A percentile compares a stretch with the other conserved stretches of the same genome.
phyloP scores from a whole-genome alignment of 2,113 vertebrate species.

The Suricata suricatta region DNA sequence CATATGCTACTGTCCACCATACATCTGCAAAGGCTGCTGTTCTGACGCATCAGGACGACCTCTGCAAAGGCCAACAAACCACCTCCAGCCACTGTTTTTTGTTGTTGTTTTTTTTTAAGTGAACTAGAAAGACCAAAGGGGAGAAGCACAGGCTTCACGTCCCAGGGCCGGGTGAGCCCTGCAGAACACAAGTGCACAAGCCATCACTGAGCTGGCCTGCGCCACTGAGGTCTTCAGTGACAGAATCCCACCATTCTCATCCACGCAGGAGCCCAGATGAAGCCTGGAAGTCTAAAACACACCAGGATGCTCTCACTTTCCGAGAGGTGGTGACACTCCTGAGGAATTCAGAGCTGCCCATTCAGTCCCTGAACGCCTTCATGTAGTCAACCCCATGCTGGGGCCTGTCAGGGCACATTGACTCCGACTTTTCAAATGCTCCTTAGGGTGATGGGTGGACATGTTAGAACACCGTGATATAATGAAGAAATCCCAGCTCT shows the following conservation, averaged over 20 bases:
- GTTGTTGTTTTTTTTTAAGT: neutral
- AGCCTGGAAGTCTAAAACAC: neutral
- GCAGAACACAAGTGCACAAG: neutral
- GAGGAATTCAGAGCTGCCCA: neutral
- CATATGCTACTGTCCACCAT: neutral
- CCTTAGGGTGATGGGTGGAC: neutral
- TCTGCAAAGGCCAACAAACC: neutral
- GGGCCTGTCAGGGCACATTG: constrained; percentile 2
- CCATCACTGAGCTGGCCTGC: neutral
- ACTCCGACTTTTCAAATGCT: constrained; percentile 22
- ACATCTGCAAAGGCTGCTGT: neutral
- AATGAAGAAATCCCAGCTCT: neutral
- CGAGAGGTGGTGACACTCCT: neutral
- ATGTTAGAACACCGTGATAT: neutral
- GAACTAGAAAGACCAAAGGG: neutral
- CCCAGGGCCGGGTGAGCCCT: neutral
- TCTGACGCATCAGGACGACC: neutral
- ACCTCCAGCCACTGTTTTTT: neutral
- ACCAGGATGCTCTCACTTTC: neutral
- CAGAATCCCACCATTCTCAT: neutral
- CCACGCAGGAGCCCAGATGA: neutral
- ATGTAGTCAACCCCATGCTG: neutral
- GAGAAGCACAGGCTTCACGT: neutral
- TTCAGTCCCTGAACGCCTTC: neutral
- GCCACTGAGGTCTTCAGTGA: neutral